Conservation (phyloP, 2,888 invertebrate genomes). For the Ametastegia equiseti region DNA sequence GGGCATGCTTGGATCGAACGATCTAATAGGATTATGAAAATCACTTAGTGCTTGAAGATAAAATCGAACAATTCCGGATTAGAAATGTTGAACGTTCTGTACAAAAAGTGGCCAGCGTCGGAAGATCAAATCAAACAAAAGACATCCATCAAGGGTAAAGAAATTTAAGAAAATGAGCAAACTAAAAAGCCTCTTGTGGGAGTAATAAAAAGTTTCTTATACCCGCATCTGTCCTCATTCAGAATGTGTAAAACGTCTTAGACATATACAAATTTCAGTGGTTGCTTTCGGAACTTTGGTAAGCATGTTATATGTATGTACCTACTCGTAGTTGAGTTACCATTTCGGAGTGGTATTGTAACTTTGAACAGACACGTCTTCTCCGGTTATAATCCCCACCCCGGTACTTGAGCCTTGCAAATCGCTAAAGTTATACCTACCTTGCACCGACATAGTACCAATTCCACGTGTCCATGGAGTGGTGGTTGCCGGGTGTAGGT, state of each 20-base stretch:
- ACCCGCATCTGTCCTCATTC: not conserved
- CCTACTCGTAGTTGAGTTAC: not conserved
- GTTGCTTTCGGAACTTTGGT: conserved; percentile 23
- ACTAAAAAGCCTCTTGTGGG: too few relatives aligned
- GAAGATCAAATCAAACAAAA: not conserved
- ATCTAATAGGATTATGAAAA: too few relatives aligned
- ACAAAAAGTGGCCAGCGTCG: not conserved
- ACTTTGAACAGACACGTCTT: conserved; percentile 26
- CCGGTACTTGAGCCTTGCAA: conserved; percentile 9
- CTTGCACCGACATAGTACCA: not conserved
- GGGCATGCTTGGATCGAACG: too few relatives aligned
- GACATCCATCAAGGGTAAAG: not conserved
- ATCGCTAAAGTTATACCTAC: conserved; percentile 33
- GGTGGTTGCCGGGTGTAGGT: not conserved
- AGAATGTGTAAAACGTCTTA: conserved; percentile 15
- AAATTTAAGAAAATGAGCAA: not conserved
- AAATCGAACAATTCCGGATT: too few relatives aligned
- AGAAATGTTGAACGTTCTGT: not conserved
- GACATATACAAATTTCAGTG: conserved; percentile 16
- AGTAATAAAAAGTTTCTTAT: not conserved
- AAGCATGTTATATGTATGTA: conserved; percentile 20
- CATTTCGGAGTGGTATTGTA: conserved; percentile 1
- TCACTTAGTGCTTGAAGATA: too few relatives aligned
- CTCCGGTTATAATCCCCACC: conserved; percentile 24
- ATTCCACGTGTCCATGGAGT: conserved; percentile 14